phyloP scores from a whole-genome alignment of 1,140 invertebrate species.

The Whitmania pigra region DNA sequence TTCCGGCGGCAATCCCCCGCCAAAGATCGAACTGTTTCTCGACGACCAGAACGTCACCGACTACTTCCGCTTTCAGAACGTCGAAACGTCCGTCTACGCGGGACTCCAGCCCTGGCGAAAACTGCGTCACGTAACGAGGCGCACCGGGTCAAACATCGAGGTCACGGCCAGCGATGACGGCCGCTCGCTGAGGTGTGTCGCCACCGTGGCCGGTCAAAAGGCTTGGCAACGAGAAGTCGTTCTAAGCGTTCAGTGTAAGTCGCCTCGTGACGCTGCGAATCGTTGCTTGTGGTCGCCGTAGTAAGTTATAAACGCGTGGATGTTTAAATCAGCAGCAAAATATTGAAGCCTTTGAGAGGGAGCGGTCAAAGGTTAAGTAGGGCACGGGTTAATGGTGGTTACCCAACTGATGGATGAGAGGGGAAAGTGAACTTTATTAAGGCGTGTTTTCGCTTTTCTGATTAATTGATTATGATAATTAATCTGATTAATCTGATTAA shows the following conservation, averaged over 20 bases:
- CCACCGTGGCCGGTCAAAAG: not conserved
- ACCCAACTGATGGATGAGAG: too few relatives aligned
- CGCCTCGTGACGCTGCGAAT: not conserved
- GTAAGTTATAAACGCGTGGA: too few relatives aligned
- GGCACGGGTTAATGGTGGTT: too few relatives aligned
- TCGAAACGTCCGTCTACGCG: not conserved
- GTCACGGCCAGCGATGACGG: not conserved
- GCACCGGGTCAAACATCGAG: not conserved
- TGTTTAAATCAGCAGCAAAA: too few relatives aligned
- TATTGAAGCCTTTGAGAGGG: too few relatives aligned
- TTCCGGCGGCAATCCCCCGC: not conserved
- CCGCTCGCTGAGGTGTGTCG: not conserved
- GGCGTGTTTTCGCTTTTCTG: too few relatives aligned
- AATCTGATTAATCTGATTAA: too few relatives aligned
- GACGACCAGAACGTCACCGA: conserved; percentile 1
- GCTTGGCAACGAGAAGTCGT: not conserved
- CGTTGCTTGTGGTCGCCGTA: not conserved
- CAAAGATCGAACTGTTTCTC: not conserved
- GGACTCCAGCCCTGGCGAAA: not conserved
- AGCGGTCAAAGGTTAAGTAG: too few relatives aligned
- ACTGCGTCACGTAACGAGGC: not conserved
- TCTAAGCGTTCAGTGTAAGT: not conserved
- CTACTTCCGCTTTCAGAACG: not conserved
- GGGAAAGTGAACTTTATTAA: too few relatives aligned
- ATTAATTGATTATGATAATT: too few relatives aligned